Base-by-base conservation (phyloP, 2,113 vertebrate genomes). In the Ursus arctos region DNA sequence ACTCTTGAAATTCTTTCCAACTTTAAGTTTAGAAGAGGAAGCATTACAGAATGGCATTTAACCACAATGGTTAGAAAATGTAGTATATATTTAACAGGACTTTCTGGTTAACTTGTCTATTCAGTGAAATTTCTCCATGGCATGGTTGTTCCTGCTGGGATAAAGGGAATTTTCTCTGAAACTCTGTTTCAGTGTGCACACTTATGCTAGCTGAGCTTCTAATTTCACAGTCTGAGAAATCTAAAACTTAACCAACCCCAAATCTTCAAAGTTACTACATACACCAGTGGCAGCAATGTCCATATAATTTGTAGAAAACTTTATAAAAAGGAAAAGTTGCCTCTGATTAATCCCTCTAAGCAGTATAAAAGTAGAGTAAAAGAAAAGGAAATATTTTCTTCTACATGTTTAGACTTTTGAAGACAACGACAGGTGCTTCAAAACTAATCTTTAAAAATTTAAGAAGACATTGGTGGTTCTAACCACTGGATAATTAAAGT, bases 371-470 rank as follows among this genome's bases (percentile, higher is more conserved):
- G 22, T 13, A 57, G 21, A 80, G 84, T 8, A 47, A 67, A 93
- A 91, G 15, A 69, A 81, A 33, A 49, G 59, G 15, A 40, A n/a
- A 6, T 67, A 47, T 63, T 67, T 83, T 88, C 47, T 69, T 72
- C 31, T 43, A 94, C 1, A 80, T 19, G 4, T 67, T 26, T 12
- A 76, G 53, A 82, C 67, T 9, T 76, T 59, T 65, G 51, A 71
- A 95, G 80, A 63, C 21, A 92, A 88, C 89, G 79, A 89, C 31
- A 95, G 36, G 22, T 95, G 15, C 90, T 98, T 91, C 18, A 53
- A 93, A 96, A 91, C 24, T 76, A 94, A 85, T 72, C 55, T 90
- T 96, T 95, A 72, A 83, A 55, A 88, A 67, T 82, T 6, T 63
- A 89, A 82, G 81, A 91, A 96, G 7, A 31, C 74, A 91, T 26